A percentile compares a stretch with the other conserved stretches of the same genome.
Conservation (phyloP, 2,797 vertebrate species). For the Eleutherodactylus coqui region DNA sequence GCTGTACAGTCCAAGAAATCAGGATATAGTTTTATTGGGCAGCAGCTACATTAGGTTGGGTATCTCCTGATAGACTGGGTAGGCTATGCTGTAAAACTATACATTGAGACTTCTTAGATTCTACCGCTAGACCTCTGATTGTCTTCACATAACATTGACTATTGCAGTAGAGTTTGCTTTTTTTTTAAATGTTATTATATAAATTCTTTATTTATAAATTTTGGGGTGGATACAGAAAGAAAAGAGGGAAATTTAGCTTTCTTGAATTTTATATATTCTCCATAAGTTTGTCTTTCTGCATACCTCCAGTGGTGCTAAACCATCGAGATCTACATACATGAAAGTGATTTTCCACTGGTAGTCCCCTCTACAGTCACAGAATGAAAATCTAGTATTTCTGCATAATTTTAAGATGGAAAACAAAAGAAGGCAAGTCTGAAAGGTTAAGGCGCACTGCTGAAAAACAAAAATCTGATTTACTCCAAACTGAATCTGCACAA, state of each 20-base stretch:
- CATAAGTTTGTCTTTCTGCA: background rate
- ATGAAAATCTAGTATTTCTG: constrained; percentile 1
- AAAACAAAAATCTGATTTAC: constrained; percentile 58
- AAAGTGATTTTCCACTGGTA: background rate
- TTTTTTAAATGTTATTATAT: too few species aligned
- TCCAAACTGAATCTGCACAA: constrained; percentile 58
- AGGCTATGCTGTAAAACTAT: background rate
- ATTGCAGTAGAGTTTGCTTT: background rate
- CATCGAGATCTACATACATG: constrained; percentile 3
- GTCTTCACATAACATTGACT: background rate
- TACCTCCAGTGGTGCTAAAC: background rate
- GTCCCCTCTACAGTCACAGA: background rate
- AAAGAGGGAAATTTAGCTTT: too few species aligned
- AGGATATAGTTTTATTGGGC: background rate
- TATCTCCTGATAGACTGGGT: background rate
- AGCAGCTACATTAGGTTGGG: background rate
- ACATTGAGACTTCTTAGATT: background rate
- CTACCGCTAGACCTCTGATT: background rate
- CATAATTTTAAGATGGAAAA: constrained; percentile 43
- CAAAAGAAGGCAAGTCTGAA: constrained; percentile 41
- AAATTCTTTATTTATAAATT: too few species aligned
- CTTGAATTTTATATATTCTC: background rate
- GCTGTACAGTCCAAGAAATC: background rate
- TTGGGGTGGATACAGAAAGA: too few species aligned
- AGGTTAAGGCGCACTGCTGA: constrained; percentile 31